phyloP scores from a whole-genome alignment of 2,888 invertebrate species.

The Cephalotes varians region DNA sequence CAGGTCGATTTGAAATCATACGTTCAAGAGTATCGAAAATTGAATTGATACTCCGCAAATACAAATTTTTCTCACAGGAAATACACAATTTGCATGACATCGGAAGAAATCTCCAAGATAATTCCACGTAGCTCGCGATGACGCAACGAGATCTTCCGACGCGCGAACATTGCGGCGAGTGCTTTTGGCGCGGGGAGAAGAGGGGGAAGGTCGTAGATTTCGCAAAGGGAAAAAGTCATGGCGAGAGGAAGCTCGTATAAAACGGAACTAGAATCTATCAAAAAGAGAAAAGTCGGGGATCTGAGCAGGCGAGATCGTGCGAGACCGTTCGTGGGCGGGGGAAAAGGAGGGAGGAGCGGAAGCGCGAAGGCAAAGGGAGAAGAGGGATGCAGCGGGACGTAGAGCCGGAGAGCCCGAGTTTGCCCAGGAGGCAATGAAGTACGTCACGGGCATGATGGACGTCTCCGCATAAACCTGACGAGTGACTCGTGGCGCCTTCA shows the following conservation, averaged over 20 bases:
- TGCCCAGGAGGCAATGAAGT: slow-evolving; percentile 85
- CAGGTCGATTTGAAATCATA: background rate
- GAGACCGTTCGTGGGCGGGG: slow-evolving; percentile 26
- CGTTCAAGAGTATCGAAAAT: background rate
- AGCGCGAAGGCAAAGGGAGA: slow-evolving; percentile 54
- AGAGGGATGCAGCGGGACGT: slow-evolving; percentile 75
- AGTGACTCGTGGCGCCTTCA: slow-evolving; percentile 86
- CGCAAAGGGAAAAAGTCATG: slow-evolving; percentile 53
- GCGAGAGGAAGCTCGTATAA: slow-evolving; percentile 56
- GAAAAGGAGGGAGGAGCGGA: slow-evolving; percentile 7
- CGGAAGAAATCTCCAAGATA: slow-evolving; percentile 8
- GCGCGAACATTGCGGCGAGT: slow-evolving; percentile 39
- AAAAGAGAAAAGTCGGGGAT: slow-evolving; percentile 51
- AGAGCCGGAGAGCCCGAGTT: slow-evolving; percentile 79
- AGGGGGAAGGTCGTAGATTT: slow-evolving; percentile 37
- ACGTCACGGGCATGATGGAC: slow-evolving; percentile 86
- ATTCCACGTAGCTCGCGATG: slow-evolving; percentile 33
- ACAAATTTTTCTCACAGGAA: background rate
- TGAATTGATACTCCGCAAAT: background rate
- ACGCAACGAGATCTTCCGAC: slow-evolving; percentile 16
- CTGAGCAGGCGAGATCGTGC: slow-evolving; percentile 50
- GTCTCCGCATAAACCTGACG: slow-evolving; percentile 85
- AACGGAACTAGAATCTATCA: slow-evolving; percentile 54
- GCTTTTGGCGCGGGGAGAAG: slow-evolving; percentile 21
- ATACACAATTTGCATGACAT: background rate